These are phyloP conservation scores for Sanderia malayensis DNA, from an alignment of 30 jellyfish, hydroid and myxozoan genomes.

Conservation along the genomic window DNA sequence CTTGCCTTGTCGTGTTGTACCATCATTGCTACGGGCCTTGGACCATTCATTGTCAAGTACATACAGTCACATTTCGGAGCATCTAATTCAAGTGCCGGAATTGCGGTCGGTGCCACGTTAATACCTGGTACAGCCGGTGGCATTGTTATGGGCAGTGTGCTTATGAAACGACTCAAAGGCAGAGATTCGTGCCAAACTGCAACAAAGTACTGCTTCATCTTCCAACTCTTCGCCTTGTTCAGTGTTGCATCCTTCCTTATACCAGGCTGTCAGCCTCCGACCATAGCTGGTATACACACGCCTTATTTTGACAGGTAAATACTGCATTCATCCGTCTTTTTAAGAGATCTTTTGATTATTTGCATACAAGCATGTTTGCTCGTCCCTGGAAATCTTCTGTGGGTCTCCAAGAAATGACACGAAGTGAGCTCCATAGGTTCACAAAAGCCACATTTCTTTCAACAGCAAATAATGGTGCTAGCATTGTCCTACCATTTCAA, in stretches of 20 bases:
- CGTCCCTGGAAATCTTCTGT: no score
- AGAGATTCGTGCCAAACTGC: slow-evolving; percentile 85
- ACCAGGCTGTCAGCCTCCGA: slow-evolving; percentile 93
- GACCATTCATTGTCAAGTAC: slow-evolving; percentile 94
- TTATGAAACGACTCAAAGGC: slow-evolving; percentile 79
- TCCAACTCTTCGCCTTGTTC: slow-evolving; percentile 85
- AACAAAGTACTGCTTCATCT: slow-evolving; percentile 86
- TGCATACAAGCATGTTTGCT: no score
- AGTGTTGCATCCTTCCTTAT: slow-evolving; percentile 83
- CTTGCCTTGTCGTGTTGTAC: slow-evolving; percentile 86
- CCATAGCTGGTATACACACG: slow-evolving; percentile 83
- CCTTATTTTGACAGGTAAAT: slow-evolving; percentile 75
- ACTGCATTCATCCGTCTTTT: background rate
- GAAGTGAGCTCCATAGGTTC: no score
- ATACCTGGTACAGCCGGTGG: slow-evolving; percentile 99
- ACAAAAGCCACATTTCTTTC: no score
- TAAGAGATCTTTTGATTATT: no score
- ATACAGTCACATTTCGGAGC: slow-evolving; percentile 95
- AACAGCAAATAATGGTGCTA: no score
- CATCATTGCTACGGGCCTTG: slow-evolving; percentile 95
- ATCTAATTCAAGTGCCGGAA: slow-evolving; percentile 91
- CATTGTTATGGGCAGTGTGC: slow-evolving; percentile 85
- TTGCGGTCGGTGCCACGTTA: slow-evolving; percentile 90
- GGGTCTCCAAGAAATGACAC: no score
- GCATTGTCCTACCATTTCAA: no score